Evolutionary conservation across 2,797 vertebrate genomes (phyloP).

Genomic region (Remorina albescens): DNA sequence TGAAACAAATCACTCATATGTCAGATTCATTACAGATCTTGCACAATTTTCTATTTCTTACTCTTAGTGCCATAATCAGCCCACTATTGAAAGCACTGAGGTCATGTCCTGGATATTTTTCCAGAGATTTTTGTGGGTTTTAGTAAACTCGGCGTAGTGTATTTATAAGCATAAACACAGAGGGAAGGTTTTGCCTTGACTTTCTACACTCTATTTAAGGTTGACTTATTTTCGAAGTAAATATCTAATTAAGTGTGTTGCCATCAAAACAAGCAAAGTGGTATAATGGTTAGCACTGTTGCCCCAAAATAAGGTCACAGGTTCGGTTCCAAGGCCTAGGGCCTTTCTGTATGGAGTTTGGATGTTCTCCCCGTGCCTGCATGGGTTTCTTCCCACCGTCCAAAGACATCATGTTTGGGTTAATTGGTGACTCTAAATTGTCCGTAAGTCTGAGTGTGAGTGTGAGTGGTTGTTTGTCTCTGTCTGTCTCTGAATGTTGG

Average conservation of each 20-base stretch:
- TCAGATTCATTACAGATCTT: neutral
- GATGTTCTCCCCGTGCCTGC: no score
- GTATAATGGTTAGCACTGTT: no score
- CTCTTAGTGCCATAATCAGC: slow-evolving; percentile 2
- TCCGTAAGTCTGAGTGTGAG: no score
- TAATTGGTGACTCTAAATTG: no score
- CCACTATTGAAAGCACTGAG: slow-evolving; percentile 3
- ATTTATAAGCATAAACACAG: neutral
- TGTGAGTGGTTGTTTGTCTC: no score
- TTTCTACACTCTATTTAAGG: neutral
- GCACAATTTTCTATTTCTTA: neutral
- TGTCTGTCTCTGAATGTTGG: no score
- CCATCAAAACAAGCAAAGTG: no score
- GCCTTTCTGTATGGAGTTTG: no score
- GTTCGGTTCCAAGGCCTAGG: no score
- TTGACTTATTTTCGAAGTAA: slow-evolving; percentile 1
- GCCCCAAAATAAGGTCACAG: no score
- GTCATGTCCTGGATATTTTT: neutral
- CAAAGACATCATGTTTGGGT: no score
- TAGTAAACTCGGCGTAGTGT: neutral
- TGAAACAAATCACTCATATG: neutral
- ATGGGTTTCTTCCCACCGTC: no score
- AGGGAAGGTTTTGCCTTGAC: slow-evolving; percentile 9
- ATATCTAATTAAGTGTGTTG: neutral
- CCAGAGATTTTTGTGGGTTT: neutral